phyloP scores from a whole-genome alignment of 1,140 invertebrate genomes.

The Spodoptera litura region DNA sequence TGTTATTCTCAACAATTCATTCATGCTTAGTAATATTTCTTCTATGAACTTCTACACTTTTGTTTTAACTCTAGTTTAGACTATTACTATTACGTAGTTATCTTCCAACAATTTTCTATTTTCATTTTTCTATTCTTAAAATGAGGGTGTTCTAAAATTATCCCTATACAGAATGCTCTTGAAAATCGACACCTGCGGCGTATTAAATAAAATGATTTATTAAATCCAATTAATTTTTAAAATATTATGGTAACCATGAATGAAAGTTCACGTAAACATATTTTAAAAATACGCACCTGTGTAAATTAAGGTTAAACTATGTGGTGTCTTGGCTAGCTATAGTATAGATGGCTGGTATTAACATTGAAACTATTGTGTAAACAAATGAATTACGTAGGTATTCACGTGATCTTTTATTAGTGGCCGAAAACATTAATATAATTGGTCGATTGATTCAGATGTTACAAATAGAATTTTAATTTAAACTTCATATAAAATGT shows the following conservation, averaged over 20 bases:
- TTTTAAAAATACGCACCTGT: constrained; percentile 29
- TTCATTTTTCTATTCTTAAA: neutral
- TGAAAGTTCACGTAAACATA: constrained; percentile 29
- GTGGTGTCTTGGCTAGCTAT: neutral
- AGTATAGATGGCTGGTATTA: neutral
- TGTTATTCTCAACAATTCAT: neutral
- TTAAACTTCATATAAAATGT: no score
- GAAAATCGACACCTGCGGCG: constrained; percentile 28
- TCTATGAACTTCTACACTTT: neutral
- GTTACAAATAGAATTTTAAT: no score
- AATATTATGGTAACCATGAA: constrained; percentile 6
- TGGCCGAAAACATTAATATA: no score
- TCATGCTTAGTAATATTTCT: neutral
- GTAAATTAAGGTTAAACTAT: constrained; percentile 5
- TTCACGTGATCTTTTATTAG: no score
- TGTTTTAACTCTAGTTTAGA: no score
- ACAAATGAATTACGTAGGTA: neutral
- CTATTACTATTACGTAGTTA: no score
- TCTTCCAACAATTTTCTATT: neutral
- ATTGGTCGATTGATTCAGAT: no score
- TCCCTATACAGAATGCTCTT: neutral
- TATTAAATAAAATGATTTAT: neutral
- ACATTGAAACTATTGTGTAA: neutral
- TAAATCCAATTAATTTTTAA: constrained; percentile 10
- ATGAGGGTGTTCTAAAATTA: neutral